A percentile compares a stretch with the other conserved stretches of the same genome.
Evolutionary conservation across 2,797 vertebrate species (phyloP).

Genomic region (Parauchenoglanis punctatus): DNA sequence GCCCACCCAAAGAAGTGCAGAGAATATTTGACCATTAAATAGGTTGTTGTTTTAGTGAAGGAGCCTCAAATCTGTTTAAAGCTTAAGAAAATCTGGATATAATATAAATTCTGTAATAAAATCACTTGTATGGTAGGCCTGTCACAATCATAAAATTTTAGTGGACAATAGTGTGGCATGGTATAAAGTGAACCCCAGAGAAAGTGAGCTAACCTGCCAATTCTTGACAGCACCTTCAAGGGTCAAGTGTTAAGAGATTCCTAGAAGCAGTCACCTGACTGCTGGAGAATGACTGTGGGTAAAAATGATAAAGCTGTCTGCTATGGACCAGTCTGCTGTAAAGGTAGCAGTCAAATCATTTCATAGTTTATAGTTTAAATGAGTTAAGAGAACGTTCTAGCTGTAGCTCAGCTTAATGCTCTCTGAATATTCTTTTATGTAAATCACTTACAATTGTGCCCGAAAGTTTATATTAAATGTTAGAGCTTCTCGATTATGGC

Average conservation of each 20-base stretch:
- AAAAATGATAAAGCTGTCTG: neutral
- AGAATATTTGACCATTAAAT: constrained; percentile 68
- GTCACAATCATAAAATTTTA: neutral
- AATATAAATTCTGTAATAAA: neutral
- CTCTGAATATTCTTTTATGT: neutral
- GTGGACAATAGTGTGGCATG: neutral
- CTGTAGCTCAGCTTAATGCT: neutral
- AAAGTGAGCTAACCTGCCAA: neutral
- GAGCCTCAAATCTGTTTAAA: constrained; percentile 59
- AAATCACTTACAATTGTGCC: neutral
- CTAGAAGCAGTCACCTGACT: neutral
- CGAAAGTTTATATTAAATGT: neutral
- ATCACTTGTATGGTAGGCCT: neutral
- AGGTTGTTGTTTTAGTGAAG: constrained; percentile 68
- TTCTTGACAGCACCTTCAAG: neutral
- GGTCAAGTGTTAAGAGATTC: neutral
- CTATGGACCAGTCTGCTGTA: neutral
- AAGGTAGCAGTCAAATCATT: neutral
- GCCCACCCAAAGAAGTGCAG: constrained; percentile 51
- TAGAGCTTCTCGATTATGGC: too few species aligned
- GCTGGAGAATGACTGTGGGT: neutral
- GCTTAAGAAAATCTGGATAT: neutral
- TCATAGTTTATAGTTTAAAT: neutral
- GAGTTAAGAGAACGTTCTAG: neutral
- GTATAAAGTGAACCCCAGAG: neutral